Conservation (phyloP, 2,113 vertebrate genomes). For the Lagenorhynchus albirostris region DNA sequence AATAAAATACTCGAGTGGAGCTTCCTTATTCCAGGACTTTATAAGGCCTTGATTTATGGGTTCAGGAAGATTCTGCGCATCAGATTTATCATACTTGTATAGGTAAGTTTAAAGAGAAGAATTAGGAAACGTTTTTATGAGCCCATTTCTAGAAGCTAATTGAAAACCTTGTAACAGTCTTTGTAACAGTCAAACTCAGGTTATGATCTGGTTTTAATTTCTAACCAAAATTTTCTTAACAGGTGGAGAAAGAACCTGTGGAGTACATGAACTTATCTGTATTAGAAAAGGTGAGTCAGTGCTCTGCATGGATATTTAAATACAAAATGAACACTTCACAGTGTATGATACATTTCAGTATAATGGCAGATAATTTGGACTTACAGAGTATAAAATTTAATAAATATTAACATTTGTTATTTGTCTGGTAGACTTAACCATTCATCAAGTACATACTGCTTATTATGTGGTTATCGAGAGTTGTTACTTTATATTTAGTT, state of each 20-base stretch:
- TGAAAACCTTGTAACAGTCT: background rate
- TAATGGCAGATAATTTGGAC: conserved; percentile 12
- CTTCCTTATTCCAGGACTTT: background rate
- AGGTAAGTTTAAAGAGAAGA: background rate
- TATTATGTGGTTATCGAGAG: background rate
- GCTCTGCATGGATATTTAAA: background rate
- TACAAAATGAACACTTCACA: background rate
- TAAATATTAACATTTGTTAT: background rate
- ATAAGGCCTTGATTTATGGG: background rate
- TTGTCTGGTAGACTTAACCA: background rate
- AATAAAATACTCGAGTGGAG: background rate
- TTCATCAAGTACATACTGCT: background rate
- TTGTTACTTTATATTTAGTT: conserved; percentile 2
- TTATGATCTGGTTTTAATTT: conserved; percentile 50
- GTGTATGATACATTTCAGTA: background rate
- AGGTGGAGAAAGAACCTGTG: conserved; percentile 98
- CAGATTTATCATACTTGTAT: background rate
- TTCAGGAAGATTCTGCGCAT: background rate
- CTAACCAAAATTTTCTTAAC: conserved; percentile 78
- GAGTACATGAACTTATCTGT: conserved; percentile 98
- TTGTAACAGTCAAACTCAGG: background rate
- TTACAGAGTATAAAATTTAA: background rate
- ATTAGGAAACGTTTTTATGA: conserved; percentile 2
- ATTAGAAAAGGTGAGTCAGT: conserved; percentile 93
- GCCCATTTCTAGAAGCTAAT: background rate